Evolutionary conservation across 2,797 vertebrate genomes (phyloP).

Genomic region (Ctenosaura bakeri): DNA sequence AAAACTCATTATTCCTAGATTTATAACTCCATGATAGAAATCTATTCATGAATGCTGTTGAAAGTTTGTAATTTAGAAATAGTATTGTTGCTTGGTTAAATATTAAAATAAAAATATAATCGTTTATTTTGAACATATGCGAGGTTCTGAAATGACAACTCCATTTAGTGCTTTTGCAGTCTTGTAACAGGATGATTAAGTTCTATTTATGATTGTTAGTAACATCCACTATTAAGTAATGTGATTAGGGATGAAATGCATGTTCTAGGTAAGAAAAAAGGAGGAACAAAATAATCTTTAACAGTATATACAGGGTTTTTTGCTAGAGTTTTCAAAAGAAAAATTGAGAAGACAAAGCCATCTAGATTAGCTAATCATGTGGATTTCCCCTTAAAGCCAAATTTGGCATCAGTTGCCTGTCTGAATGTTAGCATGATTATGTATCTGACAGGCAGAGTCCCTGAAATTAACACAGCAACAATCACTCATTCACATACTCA

Average conservation of each 20-base stretch:
- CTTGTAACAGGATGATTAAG: constrained; percentile 23
- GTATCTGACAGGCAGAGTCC: background rate
- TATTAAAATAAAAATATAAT: background rate
- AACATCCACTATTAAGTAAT: background rate
- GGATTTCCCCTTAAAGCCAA: background rate
- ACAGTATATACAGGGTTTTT: background rate
- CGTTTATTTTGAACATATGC: constrained; percentile 33
- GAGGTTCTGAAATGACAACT: constrained; percentile 28
- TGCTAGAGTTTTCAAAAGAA: background rate
- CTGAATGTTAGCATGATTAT: too few relatives aligned
- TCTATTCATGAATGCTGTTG: constrained; percentile 55
- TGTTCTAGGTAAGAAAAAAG: constrained; percentile 33
- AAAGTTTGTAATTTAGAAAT: constrained; percentile 15
- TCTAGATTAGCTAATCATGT: background rate
- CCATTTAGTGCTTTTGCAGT: constrained; percentile 45
- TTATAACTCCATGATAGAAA: constrained; percentile 74
- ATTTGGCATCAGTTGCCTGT: background rate
- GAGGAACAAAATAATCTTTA: background rate
- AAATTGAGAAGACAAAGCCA: background rate
- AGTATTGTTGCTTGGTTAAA: constrained; percentile 31
- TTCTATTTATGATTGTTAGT: constrained; percentile 42
- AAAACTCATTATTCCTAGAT: constrained; percentile 81
- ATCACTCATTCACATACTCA: background rate
- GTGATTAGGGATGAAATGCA: constrained; percentile 3
- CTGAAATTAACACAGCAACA: background rate